phyloP scores from a whole-genome alignment of 2,797 vertebrate species.

The Astyanax mexicanus region DNA sequence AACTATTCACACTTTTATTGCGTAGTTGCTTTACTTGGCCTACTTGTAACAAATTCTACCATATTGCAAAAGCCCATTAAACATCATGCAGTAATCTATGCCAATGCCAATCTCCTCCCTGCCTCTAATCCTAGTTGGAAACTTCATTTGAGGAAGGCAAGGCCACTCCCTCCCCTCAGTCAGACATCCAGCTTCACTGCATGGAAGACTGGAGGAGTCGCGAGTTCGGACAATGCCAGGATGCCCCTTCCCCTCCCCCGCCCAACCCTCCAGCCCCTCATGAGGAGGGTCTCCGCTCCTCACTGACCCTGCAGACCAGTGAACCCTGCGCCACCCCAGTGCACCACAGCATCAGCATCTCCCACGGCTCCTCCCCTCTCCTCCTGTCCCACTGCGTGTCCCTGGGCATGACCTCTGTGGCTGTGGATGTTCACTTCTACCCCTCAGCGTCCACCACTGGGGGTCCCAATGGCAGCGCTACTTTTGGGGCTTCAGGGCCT shows the following conservation, averaged over 20 bases:
- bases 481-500: slow-evolving; percentile 58
- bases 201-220: slow-evolving; percentile 71
- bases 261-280: slow-evolving; percentile 56
- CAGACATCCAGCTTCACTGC: slow-evolving; percentile 74
- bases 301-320: slow-evolving; percentile 70
- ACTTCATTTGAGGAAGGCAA: slow-evolving; percentile 69
- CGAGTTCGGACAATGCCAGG: slow-evolving; percentile 62
- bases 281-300: slow-evolving; percentile 71
- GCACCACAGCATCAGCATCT: slow-evolving; percentile 78
- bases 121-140: slow-evolving; percentile 73
- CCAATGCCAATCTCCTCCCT: not conserved
- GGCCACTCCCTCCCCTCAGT: slow-evolving; percentile 65
- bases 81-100: not conserved
- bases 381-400: slow-evolving; percentile 77
- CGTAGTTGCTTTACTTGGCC: not conserved
- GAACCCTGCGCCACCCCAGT: slow-evolving; percentile 68
- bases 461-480: slow-evolving; percentile 54
- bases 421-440: slow-evolving; percentile 80
- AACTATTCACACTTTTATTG: not conserved
- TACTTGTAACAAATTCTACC: not conserved
- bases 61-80: not conserved
- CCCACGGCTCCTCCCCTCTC: slow-evolving; percentile 70
- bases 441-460: slow-evolving; percentile 62
- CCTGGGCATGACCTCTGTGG: slow-evolving; percentile 74
- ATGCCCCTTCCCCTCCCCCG: slow-evolving; percentile 58